These are phyloP conservation scores for Nephrocerus scutellatus DNA, from an alignment of 2,888 invertebrate genomes.

Conservation along the genomic window DNA sequence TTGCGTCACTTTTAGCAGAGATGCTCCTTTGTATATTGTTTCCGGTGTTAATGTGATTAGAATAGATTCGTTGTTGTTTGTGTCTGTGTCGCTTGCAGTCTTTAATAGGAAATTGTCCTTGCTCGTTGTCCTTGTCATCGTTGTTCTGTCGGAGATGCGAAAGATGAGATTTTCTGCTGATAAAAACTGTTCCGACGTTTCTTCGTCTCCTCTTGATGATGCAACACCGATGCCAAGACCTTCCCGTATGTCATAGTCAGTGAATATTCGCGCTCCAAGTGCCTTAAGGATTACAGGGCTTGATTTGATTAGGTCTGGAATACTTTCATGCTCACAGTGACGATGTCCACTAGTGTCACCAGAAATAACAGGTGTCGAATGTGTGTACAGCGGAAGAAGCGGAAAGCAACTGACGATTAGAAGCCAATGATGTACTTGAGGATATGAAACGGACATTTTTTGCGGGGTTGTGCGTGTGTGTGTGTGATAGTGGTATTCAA, in stretches of 20 bases:
- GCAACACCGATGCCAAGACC: conserved; percentile 13
- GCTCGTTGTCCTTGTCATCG: not conserved
- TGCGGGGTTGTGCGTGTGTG: too few species aligned
- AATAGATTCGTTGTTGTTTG: conserved; percentile 29
- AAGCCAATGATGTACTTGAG: too few species aligned
- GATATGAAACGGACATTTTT: too few species aligned
- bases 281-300: conserved; percentile 47
- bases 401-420: too few species aligned
- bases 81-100: conserved; percentile 4
- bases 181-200: too few species aligned
- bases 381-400: too few species aligned
- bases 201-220: conserved; percentile 4
- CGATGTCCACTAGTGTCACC: too few species aligned
- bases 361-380: too few species aligned
- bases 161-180: too few species aligned
- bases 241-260: conserved; percentile 31
- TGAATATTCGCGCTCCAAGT: conserved; percentile 43
- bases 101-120: not conserved
- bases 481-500: too few species aligned
- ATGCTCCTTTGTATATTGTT: conserved; percentile 47
- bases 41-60: conserved; percentile 47
- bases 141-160: too few species aligned
- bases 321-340: conserved; percentile 42
- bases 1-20: conserved; percentile 39
- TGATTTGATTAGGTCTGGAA: conserved; percentile 44